A percentile compares a stretch with the other conserved stretches of the same genome.
Conservation (phyloP, 2,888 invertebrate species). For the Aphrophora alni region DNA sequence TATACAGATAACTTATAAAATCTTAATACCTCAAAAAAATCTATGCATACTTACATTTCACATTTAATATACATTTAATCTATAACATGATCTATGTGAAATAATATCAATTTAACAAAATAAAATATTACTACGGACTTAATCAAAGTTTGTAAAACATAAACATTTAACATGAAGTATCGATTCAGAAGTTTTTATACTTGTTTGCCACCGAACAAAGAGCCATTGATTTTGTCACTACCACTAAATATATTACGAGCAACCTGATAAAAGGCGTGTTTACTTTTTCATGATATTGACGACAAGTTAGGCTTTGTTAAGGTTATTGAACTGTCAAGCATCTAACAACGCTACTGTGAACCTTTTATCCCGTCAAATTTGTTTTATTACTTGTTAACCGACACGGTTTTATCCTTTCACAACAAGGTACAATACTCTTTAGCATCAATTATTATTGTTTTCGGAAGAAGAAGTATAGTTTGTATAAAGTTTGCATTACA, state of each 20-base stretch:
- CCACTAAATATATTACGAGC: not conserved
- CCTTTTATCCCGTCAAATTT: not conserved
- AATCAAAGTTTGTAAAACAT: too few relatives aligned
- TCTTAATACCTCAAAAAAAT: too few relatives aligned
- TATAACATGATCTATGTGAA: too few relatives aligned
- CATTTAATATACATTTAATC: too few relatives aligned
- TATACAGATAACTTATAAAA: too few relatives aligned
- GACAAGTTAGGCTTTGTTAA: not conserved
- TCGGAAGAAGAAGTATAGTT: too few relatives aligned
- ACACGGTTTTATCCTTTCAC: not conserved
- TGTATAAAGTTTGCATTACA: too few relatives aligned
- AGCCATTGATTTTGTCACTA: not conserved
- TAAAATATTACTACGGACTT: too few relatives aligned
- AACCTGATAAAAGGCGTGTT: not conserved
- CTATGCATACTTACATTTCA: too few relatives aligned
- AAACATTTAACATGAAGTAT: not conserved
- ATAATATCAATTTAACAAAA: too few relatives aligned
- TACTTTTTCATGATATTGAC: conserved; percentile 2
- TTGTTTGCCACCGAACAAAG: not conserved
- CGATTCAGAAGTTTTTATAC: not conserved
- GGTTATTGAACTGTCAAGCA: not conserved
- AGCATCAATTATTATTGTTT: too few relatives aligned
- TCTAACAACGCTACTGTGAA: not conserved
- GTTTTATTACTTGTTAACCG: not conserved
- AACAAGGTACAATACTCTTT: too few relatives aligned